Percentiles rank a stretch among this genome's conserved stretches.
Evolutionary conservation across 1,140 invertebrate species (phyloP).

Genomic region (Holotrichia oblita): DNA sequence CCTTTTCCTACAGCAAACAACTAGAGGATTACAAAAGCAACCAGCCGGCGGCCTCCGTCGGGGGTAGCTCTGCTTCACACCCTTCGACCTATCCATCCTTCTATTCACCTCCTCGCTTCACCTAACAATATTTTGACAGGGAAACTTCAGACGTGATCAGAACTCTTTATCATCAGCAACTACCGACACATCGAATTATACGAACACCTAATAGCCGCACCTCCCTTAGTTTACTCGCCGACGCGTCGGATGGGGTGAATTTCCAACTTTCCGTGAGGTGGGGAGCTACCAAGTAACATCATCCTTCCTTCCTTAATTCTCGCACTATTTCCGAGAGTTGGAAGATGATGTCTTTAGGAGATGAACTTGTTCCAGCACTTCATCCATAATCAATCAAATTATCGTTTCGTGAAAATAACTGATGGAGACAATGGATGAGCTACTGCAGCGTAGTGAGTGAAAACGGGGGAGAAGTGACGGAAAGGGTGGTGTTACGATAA

Average conservation of each 20-base stretch:
- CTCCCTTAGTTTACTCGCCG: neutral
- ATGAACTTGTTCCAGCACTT: constrained; percentile 20
- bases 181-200: neutral
- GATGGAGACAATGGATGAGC: constrained; percentile 6
- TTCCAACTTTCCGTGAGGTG: neutral
- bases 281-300: neutral
- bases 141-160: constrained; percentile 25
- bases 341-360: constrained; percentile 15
- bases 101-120: neutral
- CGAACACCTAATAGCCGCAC: neutral
- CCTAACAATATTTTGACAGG: constrained; percentile 28
- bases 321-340: constrained; percentile 24
- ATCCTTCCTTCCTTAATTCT: neutral
- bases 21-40: neutral
- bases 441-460: neutral
- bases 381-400: constrained; percentile 37
- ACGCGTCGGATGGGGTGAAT: neutral
- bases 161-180: constrained; percentile 19
- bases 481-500: neutral
- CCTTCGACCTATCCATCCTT: neutral
- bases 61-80: neutral
- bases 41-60: neutral
- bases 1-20: neutral
- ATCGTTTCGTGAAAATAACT: neutral
- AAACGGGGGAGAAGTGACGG: neutral